Evolutionary conservation across 2,888 invertebrate genomes (phyloP).

Genomic region (Drosophila greeni): DNA sequence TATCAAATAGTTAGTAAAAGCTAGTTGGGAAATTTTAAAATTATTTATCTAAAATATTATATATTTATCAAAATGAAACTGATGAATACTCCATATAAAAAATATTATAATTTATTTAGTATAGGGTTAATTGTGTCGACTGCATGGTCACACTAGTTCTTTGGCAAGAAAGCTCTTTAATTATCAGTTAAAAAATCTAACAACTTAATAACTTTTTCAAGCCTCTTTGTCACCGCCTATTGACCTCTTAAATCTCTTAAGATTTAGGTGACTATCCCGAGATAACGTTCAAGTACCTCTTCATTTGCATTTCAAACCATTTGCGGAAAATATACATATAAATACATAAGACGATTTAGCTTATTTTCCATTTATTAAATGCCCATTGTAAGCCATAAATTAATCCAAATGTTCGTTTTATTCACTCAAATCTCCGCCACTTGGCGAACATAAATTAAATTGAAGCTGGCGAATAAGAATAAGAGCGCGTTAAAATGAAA

Average conservation of each 20-base stretch:
- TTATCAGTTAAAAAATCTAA: no score
- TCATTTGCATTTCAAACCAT: slow-evolving; percentile 1
- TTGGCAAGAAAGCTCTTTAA: no score
- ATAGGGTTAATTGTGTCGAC: not conserved
- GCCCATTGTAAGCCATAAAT: slow-evolving; percentile 11
- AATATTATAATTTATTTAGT: no score
- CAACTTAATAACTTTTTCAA: not conserved
- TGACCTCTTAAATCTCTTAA: not conserved
- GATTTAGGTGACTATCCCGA: not conserved
- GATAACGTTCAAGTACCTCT: not conserved
- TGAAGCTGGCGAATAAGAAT: not conserved
- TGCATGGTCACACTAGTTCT: not conserved
- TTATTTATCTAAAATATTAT: no score
- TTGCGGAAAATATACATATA: no score
- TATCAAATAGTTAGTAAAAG: no score
- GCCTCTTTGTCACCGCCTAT: not conserved
- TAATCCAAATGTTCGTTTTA: slow-evolving; percentile 25
- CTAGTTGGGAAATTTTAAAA: no score
- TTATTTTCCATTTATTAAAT: slow-evolving; percentile 15
- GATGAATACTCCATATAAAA: no score
- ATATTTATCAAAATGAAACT: no score
- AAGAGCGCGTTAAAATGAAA: slow-evolving; percentile 17
- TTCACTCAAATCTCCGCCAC: slow-evolving; percentile 19
- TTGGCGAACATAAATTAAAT: slow-evolving; percentile 26
- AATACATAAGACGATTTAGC: not conserved